Base-by-base conservation (phyloP, 2,888 invertebrate species). In the Schizotus pectinicornis region DNA sequence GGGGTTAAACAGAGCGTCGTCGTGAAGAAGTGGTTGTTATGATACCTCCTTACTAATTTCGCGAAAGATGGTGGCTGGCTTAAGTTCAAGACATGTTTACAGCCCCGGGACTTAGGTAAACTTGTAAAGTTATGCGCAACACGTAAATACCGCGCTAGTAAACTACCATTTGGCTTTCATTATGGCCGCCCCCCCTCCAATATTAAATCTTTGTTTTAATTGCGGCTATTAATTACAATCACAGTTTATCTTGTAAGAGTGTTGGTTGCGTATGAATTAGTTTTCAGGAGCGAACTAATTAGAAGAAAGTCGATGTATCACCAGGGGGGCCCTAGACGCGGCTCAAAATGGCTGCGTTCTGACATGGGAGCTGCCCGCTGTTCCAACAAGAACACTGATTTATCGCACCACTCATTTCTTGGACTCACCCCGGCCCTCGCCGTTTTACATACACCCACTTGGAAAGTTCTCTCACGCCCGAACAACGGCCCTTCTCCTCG, bases 101-200 rank as follows among this genome's bases (percentile, higher is more conserved):
- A 73, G 73, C 76, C 69, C 65, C 67, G 70, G 74, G 77, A 74
- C 77, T 79, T 79, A 79, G 77, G 77, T 73, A 77, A 79, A 79
- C 75, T 79, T 79, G 76, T 71, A 74, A 79, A 79, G 76, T 79
- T 79, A 79, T 79, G 78, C 79, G 74, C 77, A 77, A 79, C 79
- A 79, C 79, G 79, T 79, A 79, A 79, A 79, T 78, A 77, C 72
- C 70, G 68, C 70, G 56, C 68, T 60, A 69, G 75, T 74, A 74
- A 76, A 76, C 73, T 74, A 76, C 74, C 76, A 74, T 77, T 77
- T 75, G 77, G 74, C 75, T 78, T 77, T 78, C 77, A 76, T 78
- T 78, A 77, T 75, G 70, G 67, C 64, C 59, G 55, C 60, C 72
- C 74, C 73, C 74, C 66, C 69, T 69, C 69, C 75, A 70, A 73